phyloP scores from a whole-genome alignment of 2,888 invertebrate genomes.

The Tetragonula carbonaria region DNA sequence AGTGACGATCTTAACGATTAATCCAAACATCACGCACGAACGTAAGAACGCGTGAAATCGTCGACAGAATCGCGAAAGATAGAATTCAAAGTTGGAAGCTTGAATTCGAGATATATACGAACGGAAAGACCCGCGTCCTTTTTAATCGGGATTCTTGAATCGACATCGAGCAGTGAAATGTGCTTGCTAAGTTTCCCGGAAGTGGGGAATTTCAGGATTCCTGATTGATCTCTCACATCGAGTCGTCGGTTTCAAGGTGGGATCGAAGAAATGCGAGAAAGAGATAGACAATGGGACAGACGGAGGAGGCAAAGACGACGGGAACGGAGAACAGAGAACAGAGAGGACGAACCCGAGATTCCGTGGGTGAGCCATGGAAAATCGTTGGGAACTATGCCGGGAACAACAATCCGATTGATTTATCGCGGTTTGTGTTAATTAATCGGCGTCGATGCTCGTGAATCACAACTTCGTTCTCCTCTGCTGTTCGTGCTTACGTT shows the following conservation, averaged over 20 bases:
- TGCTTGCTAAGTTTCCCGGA: constrained; percentile 68
- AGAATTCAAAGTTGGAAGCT: neutral
- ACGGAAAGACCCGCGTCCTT: constrained; percentile 1
- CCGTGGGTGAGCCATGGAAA: constrained; percentile 71
- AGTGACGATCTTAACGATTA: no score
- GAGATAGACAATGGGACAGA: neutral
- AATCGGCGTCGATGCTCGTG: constrained; percentile 48
- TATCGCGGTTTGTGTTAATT: constrained; percentile 67
- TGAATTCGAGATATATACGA: constrained; percentile 24
- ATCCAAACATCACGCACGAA: neutral
- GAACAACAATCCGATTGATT: constrained; percentile 74
- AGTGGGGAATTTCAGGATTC: constrained; percentile 67
- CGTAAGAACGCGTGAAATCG: neutral
- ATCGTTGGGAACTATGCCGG: constrained; percentile 66
- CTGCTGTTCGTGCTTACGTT: neutral
- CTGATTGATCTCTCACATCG: constrained; percentile 76
- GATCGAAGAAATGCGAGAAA: constrained; percentile 1
- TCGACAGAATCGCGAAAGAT: neutral
- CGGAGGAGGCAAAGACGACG: constrained; percentile 36
- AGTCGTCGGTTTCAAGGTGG: constrained; percentile 47
- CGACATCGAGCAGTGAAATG: constrained; percentile 56
- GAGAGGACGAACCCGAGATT: constrained; percentile 68
- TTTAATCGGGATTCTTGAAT: constrained; percentile 59
- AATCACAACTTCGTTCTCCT: constrained; percentile 9
- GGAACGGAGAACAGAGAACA: constrained; percentile 11